These are phyloP conservation scores for Manis pentadactyla DNA, from an alignment of 2,797 vertebrate genomes.

Conservation along the genomic window DNA sequence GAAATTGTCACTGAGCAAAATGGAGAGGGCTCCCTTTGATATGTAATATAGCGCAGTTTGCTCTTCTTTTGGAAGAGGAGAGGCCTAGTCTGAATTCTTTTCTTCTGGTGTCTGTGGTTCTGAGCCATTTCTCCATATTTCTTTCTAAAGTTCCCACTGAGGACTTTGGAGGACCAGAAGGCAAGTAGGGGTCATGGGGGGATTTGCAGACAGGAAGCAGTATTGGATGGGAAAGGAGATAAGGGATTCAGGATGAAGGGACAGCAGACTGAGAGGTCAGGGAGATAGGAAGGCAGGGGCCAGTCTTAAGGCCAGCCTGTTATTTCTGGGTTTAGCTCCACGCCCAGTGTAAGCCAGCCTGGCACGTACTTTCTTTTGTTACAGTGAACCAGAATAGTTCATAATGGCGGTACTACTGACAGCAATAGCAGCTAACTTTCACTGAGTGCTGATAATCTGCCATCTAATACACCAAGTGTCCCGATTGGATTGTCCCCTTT, in stretches of 20 bases:
- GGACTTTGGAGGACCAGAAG: background rate
- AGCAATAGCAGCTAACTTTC: background rate
- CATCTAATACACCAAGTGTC: background rate
- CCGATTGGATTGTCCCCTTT: background rate
- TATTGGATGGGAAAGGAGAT: background rate
- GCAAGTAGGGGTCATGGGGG: background rate
- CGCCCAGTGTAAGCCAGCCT: background rate
- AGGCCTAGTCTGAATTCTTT: background rate
- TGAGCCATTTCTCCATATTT: background rate
- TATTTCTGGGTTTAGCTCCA: background rate
- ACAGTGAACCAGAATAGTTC: background rate
- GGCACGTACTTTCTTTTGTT: background rate
- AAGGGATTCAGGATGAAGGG: background rate
- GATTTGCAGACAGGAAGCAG: too few species aligned
- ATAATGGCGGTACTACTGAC: background rate
- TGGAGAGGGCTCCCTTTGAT: background rate
- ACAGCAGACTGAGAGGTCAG: background rate
- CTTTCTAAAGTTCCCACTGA: background rate
- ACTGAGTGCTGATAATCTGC: background rate
- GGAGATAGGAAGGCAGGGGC: background rate
- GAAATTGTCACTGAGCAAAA: background rate
- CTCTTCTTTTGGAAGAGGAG: background rate
- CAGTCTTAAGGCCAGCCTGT: background rate
- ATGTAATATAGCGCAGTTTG: background rate
- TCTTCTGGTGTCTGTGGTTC: background rate